Conservation (phyloP, 2,797 vertebrate genomes). For the Propithecus deckenii region DNA sequence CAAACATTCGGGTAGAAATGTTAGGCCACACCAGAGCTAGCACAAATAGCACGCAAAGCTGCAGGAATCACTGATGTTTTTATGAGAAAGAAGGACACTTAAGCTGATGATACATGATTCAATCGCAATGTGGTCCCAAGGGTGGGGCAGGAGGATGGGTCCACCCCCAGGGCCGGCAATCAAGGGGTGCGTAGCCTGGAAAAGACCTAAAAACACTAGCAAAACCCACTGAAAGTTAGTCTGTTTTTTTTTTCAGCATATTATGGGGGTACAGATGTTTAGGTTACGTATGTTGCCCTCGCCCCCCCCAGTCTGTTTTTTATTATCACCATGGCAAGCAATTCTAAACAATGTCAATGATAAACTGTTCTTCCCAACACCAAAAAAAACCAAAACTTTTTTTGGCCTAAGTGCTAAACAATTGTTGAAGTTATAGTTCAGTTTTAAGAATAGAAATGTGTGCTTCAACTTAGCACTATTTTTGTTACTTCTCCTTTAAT, state of each 20-base stretch:
- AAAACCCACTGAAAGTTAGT: slow-evolving; percentile 10
- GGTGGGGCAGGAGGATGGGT: background rate
- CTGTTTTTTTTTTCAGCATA: slow-evolving; percentile 8
- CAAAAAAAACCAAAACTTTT: background rate
- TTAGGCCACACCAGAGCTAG: background rate
- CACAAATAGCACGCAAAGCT: background rate
- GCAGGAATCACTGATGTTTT: background rate
- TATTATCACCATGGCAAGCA: background rate
- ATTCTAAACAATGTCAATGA: slow-evolving; percentile 24
- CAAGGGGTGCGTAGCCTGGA: background rate
- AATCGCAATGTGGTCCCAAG: background rate
- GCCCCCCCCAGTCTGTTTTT: background rate
- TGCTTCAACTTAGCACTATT: slow-evolving; percentile 28
- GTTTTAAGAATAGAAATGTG: slow-evolving; percentile 22
- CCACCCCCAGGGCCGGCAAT: background rate
- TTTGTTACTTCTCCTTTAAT: slow-evolving; percentile 4
- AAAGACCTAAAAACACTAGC: background rate
- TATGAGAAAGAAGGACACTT: background rate
- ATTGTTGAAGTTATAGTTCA: background rate
- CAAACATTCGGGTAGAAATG: background rate
- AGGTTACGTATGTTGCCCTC: too few species aligned
- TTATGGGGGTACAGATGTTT: too few species aligned
- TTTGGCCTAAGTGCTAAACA: background rate
- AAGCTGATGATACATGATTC: background rate
- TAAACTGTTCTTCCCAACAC: background rate